Percentiles rank a stretch among this genome's conserved stretches.
These are phyloP conservation scores for Bugulina stolonifera DNA, from an alignment of 2,888 invertebrate genomes.

Conservation along the genomic window DNA sequence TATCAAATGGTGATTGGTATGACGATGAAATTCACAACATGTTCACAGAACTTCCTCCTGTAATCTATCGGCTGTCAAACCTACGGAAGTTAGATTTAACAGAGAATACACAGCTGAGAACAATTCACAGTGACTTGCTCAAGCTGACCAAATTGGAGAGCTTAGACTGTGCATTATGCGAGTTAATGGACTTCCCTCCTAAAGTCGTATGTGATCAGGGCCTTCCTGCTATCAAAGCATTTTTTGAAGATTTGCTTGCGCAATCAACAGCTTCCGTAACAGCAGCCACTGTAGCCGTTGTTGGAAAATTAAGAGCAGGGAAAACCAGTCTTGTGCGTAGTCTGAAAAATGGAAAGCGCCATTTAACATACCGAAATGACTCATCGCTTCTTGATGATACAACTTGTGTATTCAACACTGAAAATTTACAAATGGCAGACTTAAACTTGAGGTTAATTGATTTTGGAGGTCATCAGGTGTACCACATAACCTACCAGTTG, in stretches of 20 bases:
- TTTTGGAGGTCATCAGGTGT: neutral
- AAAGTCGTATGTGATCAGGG: neutral
- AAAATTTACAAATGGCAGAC: neutral
- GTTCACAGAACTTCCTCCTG: neutral
- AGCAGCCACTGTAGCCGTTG: neutral
- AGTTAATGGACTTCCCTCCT: neutral
- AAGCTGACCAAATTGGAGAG: neutral
- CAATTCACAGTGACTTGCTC: neutral
- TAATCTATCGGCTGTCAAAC: neutral
- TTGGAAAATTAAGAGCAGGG: neutral
- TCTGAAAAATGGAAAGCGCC: neutral
- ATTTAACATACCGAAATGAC: neutral
- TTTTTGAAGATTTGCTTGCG: neutral
- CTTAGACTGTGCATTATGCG: neutral
- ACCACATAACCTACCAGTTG: neutral
- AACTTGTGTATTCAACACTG: neutral
- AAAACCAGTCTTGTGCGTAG: neutral
- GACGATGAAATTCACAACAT: too few species aligned
- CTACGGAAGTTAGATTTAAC: neutral
- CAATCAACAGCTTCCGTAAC: neutral
- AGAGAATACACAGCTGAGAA: neutral
- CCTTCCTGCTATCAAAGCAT: neutral
- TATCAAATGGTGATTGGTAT: too few species aligned
- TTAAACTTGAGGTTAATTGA: neutral
- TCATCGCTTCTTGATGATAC: neutral